Conservation (phyloP, 2,888 invertebrate genomes). For the Agonopterix alstromeriana region DNA sequence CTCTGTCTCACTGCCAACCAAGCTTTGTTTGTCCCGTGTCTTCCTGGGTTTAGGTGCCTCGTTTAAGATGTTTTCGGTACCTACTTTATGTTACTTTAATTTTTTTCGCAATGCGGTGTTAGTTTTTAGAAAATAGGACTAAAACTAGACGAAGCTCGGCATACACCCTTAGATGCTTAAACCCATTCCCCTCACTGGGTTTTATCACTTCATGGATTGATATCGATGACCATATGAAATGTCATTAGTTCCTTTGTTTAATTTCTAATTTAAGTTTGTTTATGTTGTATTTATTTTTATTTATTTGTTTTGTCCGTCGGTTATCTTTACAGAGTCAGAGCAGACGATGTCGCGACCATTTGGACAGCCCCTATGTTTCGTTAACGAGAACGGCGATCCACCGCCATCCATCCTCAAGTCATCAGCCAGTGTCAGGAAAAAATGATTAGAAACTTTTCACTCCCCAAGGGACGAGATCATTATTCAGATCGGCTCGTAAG, state of each 20-base stretch:
- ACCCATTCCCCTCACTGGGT: constrained; percentile 51
- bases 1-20: constrained; percentile 24
- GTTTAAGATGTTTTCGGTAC: constrained; percentile 60
- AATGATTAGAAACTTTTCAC: constrained; percentile 43
- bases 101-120: constrained; percentile 65
- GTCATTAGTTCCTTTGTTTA: constrained; percentile 9
- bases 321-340: constrained; percentile 72
- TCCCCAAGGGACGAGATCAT: constrained; percentile 35
- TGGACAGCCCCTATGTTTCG: constrained; percentile 87
- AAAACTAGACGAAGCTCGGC: constrained; percentile 61
- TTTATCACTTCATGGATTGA: constrained; percentile 30
- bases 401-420: constrained; percentile 72
- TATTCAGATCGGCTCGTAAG: constrained; percentile 41
- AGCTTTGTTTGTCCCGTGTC: constrained; percentile 67
- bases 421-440: constrained; percentile 72
- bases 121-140: constrained; percentile 57
- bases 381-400: constrained; percentile 73
- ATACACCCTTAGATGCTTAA: constrained; percentile 62
- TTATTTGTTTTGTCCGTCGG: constrained; percentile 56
- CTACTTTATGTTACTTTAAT: constrained; percentile 39
- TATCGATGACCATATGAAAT: constrained; percentile 22
- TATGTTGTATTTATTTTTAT: constrained; percentile 49
- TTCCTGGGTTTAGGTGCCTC: constrained; percentile 59
- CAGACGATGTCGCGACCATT: constrained; percentile 81
- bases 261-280: constrained; percentile 25